phyloP scores from a whole-genome alignment of 2,797 vertebrate genomes.

The Falco peregrinus region DNA sequence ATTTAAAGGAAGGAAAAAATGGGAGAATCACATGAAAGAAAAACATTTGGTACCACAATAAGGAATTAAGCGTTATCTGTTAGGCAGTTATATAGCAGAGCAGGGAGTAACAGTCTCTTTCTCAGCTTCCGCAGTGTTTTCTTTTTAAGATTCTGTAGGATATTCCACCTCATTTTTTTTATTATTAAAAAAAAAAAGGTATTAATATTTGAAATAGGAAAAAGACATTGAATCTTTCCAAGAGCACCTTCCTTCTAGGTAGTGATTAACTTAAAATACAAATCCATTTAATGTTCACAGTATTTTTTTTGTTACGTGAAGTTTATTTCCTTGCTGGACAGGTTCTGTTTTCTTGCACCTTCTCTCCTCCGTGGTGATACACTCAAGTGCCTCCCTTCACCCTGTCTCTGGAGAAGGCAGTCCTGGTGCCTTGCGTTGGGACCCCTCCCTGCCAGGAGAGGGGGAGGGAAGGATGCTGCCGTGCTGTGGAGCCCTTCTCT shows the following conservation, averaged over 20 bases:
- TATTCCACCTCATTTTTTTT: not conserved
- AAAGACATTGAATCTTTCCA: not conserved
- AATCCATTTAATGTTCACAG: not conserved
- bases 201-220: not conserved
- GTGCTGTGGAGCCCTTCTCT: not conserved
- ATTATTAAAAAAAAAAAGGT: not conserved
- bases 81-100: not conserved
- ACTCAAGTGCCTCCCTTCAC: not conserved
- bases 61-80: not conserved
- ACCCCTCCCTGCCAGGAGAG: not conserved
- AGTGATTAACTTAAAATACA: not conserved
- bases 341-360: not conserved
- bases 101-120: not conserved
- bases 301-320: not conserved
- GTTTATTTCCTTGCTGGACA: not conserved
- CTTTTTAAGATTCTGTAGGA: not conserved
- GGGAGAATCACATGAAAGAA: not conserved
- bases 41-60: not conserved
- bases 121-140: not conserved
- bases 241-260: not conserved
- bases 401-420: not conserved
- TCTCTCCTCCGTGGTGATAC: not conserved
- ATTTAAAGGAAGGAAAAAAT: not conserved
- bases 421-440: not conserved
- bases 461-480: not conserved